phyloP scores from a whole-genome alignment of 2,888 invertebrate genomes.

The Geotrupes spiniger region DNA sequence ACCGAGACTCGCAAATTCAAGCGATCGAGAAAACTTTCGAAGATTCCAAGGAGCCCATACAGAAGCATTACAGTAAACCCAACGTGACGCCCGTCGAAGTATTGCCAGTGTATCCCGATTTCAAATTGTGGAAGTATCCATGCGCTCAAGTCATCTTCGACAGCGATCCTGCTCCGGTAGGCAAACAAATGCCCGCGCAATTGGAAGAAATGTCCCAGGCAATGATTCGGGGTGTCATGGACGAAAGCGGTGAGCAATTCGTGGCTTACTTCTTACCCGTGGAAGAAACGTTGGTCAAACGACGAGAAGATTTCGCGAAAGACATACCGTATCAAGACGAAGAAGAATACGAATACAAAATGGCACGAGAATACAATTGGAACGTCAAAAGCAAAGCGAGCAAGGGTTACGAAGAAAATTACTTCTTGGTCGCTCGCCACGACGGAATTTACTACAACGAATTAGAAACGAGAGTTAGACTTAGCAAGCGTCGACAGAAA shows the following conservation, averaged over 20 bases:
- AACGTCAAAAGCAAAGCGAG: conserved; percentile 90
- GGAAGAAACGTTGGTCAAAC: conserved; percentile 86
- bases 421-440: conserved; percentile 88
- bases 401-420: conserved; percentile 78
- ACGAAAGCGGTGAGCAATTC: conserved; percentile 98
- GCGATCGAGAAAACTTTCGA: conserved; percentile 98
- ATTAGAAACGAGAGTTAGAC: conserved; percentile 88
- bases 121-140: conserved; percentile 95
- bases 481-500: conserved; percentile 88
- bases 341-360: conserved; percentile 93
- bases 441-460: conserved; percentile 94
- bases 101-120: conserved; percentile 90
- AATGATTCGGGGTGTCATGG: conserved; percentile 99
- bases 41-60: conserved; percentile 79
- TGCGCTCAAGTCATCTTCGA: conserved; percentile 99
- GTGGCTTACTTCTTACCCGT: conserved; percentile 98
- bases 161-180: conserved; percentile 92
- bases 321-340: conserved; percentile 81
- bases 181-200: conserved; percentile 81
- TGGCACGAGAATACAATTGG: conserved; percentile 99
- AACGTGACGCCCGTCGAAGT: conserved; percentile 89
- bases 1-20: conserved; percentile 93
- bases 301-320: conserved; percentile 76
- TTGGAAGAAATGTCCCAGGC: conserved; percentile 98
- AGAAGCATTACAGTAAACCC: conserved; percentile 94